Base-by-base conservation (phyloP, 2,113 vertebrate genomes). In the Tachysurus fulvidraco region DNA sequence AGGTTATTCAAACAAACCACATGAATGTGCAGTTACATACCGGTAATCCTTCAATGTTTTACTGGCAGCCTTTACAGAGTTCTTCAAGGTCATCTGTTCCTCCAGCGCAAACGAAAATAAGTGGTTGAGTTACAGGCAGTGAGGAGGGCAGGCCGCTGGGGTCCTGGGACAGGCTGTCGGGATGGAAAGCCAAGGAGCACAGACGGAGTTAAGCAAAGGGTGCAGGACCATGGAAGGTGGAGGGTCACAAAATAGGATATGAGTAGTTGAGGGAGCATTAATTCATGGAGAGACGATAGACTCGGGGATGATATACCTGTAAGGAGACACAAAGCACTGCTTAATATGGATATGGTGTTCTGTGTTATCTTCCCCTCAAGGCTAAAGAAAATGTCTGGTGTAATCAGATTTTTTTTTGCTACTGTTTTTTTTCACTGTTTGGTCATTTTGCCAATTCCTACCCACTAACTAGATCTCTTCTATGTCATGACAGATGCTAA, bases 1-100 rank as follows among this genome's bases (percentile, higher is more conserved):
- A 94, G 94, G 94, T 95, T 95, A 95, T 94, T 93, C 93, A 95
- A 95, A 95, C 94, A 95, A 94, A 95, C 93, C 94, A 95, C 94
- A 91, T 94, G 93, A 95, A 95, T 95, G 94, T 94, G 91, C 93
- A 94, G 94, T 94, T 94, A 92, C 94, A 92, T 95, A 94, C 94
- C 93, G 91, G 93, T 93, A 92, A 94, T 94, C 94, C 93, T 93
- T 93, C 93, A 89, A 91, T 92, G 92, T 94, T 95, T 95, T 95
- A 95, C 93, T 95, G 94, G 94, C 93, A 93, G 93, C 90, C 92
- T 95, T 95, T 92, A 92, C 92, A 88, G 93, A 93, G 94, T 93
- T 94, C 92, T 94, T 91, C 89, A 89, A 90, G 94, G 93, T 95
- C 93, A 94, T 91, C 91, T 59, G 90, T 84, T 65, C 67, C 85